Evolutionary conservation across 2,113 vertebrate genomes (phyloP).

Genomic region (Mesoclemmys tuberculata): DNA sequence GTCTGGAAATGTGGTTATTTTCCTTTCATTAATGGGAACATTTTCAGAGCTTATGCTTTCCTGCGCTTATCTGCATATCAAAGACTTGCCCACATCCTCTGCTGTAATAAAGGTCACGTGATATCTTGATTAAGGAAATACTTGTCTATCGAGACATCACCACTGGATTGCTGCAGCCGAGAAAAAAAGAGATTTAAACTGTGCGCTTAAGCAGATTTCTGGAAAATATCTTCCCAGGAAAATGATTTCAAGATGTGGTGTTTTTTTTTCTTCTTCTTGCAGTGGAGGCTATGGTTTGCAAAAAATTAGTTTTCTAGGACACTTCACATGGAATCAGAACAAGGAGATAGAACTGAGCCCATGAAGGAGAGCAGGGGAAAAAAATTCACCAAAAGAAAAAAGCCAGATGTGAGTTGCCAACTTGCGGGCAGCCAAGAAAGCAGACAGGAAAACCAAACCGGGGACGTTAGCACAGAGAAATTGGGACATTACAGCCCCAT

Average conservation of each 20-base stretch:
- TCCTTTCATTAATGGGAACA: slow-evolving; percentile 26
- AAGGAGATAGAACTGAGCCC: slow-evolving; percentile 62
- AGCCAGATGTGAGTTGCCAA: slow-evolving; percentile 49
- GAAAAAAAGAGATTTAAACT: neutral
- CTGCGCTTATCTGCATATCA: slow-evolving; percentile 13
- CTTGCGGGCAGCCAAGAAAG: slow-evolving; percentile 58
- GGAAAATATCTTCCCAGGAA: slow-evolving; percentile 35
- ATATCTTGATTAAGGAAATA: slow-evolving; percentile 32
- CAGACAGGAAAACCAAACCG: slow-evolving; percentile 74
- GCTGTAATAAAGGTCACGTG: slow-evolving; percentile 24
- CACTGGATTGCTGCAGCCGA: slow-evolving; percentile 36
- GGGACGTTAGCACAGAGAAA: slow-evolving; percentile 44
- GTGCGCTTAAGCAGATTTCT: slow-evolving; percentile 2
- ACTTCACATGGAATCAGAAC: slow-evolving; percentile 64
- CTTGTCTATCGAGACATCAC: slow-evolving; percentile 14
- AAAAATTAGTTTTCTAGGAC: slow-evolving; percentile 68
- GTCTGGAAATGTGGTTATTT: neutral
- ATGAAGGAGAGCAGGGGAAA: slow-evolving; percentile 27
- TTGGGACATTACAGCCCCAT: slow-evolving; percentile 46
- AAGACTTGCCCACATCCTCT: neutral
- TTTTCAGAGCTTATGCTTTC: slow-evolving; percentile 19
- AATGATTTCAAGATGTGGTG: slow-evolving; percentile 58
- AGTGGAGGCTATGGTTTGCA: slow-evolving; percentile 31
- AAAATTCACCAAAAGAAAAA: slow-evolving; percentile 24
- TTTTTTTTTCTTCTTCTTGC: neutral